These are phyloP conservation scores for Heliconius himera DNA, from an alignment of 1,140 invertebrate genomes.

Conservation along the genomic window DNA sequence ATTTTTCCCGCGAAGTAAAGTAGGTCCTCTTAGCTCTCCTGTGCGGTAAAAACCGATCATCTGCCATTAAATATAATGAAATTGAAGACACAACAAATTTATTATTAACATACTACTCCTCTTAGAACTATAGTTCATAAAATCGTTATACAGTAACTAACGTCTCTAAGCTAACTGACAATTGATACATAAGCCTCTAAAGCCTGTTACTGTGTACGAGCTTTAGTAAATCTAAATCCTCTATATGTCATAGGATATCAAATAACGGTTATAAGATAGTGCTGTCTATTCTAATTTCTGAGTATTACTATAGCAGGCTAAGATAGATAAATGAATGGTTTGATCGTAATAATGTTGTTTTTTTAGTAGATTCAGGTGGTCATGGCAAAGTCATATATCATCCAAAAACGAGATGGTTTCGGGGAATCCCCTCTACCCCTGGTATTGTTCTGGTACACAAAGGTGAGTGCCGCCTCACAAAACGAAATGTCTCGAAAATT, in stretches of 20 bases:
- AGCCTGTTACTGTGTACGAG: not conserved
- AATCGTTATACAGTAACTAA: not conserved
- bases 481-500: no score
- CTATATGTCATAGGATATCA: not conserved
- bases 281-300: not conserved
- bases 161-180: not conserved
- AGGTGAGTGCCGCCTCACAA: no score
- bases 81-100: no score
- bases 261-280: not conserved
- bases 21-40: no score
- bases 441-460: no score
- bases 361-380: not conserved
- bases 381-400: not conserved
- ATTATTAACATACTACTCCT: not conserved
- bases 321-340: no score
- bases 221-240: slow-evolving; percentile 4
- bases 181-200: slow-evolving; percentile 4
- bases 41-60: no score
- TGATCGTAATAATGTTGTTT: no score
- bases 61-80: no score
- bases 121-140: not conserved
- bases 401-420: no score
- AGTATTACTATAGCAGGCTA: not conserved
- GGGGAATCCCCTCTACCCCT: no score
- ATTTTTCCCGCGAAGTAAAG: no score